Conservation (phyloP, 2,888 invertebrate genomes). For the Ephialtes manifestator region DNA sequence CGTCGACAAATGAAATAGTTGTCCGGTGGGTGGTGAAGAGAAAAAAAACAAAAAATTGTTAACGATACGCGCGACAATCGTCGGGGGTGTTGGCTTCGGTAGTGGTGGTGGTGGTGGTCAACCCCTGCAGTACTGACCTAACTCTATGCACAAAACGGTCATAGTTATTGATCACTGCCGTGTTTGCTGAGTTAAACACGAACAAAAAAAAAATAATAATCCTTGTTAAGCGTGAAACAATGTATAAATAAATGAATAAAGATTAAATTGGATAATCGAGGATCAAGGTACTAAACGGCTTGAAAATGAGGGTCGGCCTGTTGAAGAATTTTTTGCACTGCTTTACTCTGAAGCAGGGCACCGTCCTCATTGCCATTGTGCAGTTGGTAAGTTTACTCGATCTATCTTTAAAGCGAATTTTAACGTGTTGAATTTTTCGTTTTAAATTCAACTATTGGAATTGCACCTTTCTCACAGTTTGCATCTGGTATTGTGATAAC, state of each 20-base stretch:
- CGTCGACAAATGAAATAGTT: conserved; percentile 12
- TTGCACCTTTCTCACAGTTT: conserved; percentile 75
- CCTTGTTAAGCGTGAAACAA: conserved; percentile 25
- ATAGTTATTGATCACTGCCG: conserved; percentile 70
- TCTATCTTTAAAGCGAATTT: neutral
- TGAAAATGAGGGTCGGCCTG: conserved; percentile 79
- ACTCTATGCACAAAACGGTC: conserved; percentile 62
- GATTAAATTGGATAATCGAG: conserved; percentile 28
- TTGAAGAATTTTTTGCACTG: conserved; percentile 82
- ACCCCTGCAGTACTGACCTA: conserved; percentile 51
- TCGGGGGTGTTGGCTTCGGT: conserved; percentile 22
- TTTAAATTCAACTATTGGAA: conserved; percentile 6
- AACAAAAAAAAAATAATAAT: conserved; percentile 44
- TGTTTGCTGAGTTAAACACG: conserved; percentile 45
- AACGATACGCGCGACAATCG: conserved; percentile 1
- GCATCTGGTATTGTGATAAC: conserved; percentile 83
- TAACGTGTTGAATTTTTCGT: neutral
- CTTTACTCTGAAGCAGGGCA: conserved; percentile 85
- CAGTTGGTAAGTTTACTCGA: conserved; percentile 83
- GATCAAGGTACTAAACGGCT: conserved; percentile 1
- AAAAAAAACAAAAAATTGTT: neutral
- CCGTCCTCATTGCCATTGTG: conserved; percentile 85
- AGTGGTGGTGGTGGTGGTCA: conserved; percentile 27
- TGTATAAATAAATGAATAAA: neutral
- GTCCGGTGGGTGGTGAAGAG: neutral